These are phyloP conservation scores for Trematocara stigmaticum DNA, from an alignment of 2,113 vertebrate genomes.

Conservation along the genomic window DNA sequence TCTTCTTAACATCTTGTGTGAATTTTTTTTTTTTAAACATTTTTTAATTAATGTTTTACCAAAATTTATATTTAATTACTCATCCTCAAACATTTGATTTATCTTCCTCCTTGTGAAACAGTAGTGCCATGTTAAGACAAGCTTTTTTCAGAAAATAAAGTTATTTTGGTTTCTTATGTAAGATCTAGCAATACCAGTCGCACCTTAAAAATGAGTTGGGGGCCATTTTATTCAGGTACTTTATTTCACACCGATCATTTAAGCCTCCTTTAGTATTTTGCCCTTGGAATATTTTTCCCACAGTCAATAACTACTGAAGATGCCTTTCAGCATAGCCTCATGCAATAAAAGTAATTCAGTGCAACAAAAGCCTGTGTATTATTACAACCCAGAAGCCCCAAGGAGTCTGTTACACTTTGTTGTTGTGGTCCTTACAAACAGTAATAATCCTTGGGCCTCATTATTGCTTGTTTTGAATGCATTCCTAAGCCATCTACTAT, in stretches of 20 bases:
- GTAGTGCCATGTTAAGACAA: background rate
- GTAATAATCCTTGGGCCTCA: constrained; percentile 4
- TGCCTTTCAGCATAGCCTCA: background rate
- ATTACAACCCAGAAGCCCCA: background rate
- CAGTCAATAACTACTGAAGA: background rate
- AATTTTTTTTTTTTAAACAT: background rate
- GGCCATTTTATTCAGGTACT: background rate
- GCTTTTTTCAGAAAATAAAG: background rate
- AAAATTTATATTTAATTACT: background rate
- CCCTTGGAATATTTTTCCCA: background rate
- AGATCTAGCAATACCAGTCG: background rate
- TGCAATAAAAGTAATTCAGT: background rate
- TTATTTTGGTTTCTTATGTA: background rate
- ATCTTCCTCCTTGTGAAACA: background rate
- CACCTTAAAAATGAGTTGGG: background rate
- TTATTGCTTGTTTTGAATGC: constrained; percentile 17
- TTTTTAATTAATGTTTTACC: background rate
- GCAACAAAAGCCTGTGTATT: background rate
- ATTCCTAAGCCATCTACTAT: background rate
- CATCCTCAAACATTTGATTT: background rate
- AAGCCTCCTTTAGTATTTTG: background rate
- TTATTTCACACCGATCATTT: background rate
- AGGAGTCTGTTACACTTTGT: background rate
- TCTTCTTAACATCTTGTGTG: background rate
- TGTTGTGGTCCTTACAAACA: constrained; percentile 12